Evolutionary conservation across 92 coral and sea anemone genomes (phyloP), one percentile per base, ranked within the genome.

Genomic region (Chrysogorgia sp.): DNA sequence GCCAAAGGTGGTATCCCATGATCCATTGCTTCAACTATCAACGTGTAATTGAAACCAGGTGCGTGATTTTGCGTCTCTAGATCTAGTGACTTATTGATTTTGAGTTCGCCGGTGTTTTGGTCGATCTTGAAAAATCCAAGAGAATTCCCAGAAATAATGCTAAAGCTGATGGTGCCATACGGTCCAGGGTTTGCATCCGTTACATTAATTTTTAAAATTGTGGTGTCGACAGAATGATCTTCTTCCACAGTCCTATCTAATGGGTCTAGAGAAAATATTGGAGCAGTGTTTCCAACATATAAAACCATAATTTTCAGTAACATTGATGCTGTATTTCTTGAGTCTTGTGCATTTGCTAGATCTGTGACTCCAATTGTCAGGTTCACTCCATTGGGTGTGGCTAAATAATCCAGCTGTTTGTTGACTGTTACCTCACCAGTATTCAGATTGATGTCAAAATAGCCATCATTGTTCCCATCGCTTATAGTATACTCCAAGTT

Each of bases 221-320:
- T 85, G n/a, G 85, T 75, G 61, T 82, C 93, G 34, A 81, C 35
- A 56, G 75, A 72, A 14, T 86, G 80, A 68, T 93, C 90, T 63
- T 93, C 98, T 61, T 82, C 90, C 20, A 93, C 96, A 34, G 64
- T 82, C 7, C 86, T 87, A 35, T 62, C 60, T 63, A 88, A 91
- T 12, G 29, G 7, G 15, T 48, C 76, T 30, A 84, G 81, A 34
- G 87, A 86, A 83, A 93, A 93, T 34, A 61, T 77, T 12, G 98
- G 98, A 23, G 43, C 22, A 71, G 89, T 88, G 53, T 93, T 92
- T 28, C 90, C 90, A 8, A 91, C 91, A 58, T 93, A 92, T 7
- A 86, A 82, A 20, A 93, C 88, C 21, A 65, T 71, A 33, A 93
- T 75, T 1, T 76, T 82, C 37, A 93, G 76, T 0, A 80, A 72